A percentile compares a stretch with the other conserved stretches of the same genome.
phyloP scores from a whole-genome alignment of 2,797 vertebrate genomes.

The Gymnoscopelus braueri region DNA sequence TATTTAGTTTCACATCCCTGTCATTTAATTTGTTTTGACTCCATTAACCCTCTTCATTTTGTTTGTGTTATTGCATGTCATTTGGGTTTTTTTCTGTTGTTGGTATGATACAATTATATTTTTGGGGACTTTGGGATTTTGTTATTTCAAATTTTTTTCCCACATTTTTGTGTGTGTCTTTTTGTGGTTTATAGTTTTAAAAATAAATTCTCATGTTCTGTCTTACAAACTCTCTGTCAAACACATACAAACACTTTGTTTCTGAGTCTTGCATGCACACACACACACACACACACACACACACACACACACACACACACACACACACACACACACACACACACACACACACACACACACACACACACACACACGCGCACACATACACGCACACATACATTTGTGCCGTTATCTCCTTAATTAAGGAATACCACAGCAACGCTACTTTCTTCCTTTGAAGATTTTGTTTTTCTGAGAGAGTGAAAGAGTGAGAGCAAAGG shows the following conservation, averaged over 20 bases:
- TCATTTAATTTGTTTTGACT: conserved; percentile 1
- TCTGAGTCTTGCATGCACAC: conserved; percentile 2
- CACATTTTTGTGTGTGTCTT: too few relatives aligned
- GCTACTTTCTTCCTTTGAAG: conserved; percentile 26
- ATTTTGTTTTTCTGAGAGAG: conserved; percentile 12
- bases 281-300: conserved; percentile 15
- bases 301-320: conserved; percentile 4
- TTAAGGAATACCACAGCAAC: conserved; percentile 44
- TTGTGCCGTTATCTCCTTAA: conserved; percentile 15
- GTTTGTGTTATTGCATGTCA: background rate
- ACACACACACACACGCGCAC: conserved; percentile 5
- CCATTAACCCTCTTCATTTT: background rate
- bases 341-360: conserved; percentile 8
- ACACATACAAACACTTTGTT: background rate
- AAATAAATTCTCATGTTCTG: too few relatives aligned
- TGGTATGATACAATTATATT: background rate
- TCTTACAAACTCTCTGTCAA: background rate
- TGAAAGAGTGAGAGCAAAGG: background rate
- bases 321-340: conserved; percentile 8
- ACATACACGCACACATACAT: conserved; percentile 1
- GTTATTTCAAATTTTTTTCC: too few relatives aligned
- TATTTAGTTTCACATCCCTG: background rate
- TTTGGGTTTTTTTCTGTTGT: conserved; percentile 12
- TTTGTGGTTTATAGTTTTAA: too few relatives aligned
- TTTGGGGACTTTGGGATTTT: too few relatives aligned